Evolutionary conservation across 2,888 invertebrate genomes (phyloP), one percentile per base, ranked within the genome.

Genomic region (Melanophora roralis): DNA sequence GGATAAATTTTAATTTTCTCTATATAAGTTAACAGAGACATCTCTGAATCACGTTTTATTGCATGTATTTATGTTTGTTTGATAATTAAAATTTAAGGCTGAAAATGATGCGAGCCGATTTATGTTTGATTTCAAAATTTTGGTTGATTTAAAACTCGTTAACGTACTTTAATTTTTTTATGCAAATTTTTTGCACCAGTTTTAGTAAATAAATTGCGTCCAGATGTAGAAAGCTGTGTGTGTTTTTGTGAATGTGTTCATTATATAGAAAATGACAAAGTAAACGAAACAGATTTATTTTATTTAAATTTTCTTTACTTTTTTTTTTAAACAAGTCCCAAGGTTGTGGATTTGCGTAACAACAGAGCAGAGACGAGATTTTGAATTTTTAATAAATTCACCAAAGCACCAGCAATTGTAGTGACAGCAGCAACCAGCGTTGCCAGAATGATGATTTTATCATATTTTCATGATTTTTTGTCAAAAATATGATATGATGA

Each of bases 321-420:
- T 77, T 11, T 23, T 51, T 72, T 78, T 34, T 55, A 78, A 67
- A 55, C 60, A 21, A 78, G 21, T 45, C 21, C 55, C 78, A 78
- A 78, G 78, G 78, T 78, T 73, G 62, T 16, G 12, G 73, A 65
- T 62, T 78, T 78, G 72, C 72, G 73, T 78, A 78, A 78, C 53
- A 67, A 55, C 59, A 60, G 27, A 36, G 59, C 36, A 36, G 59
- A 65, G 49, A 43, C 53, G 9, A 55, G 36, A 67, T 78, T 67
- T 72, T 78, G 67, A 72, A 67, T 78, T 59, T 67, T 60, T 53
- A 78, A 77, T 43, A 36, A 60, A 77, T 71, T 65, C 34, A 53
- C 36, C 12, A 38, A 57, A 53, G 34, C 16, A 16, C 14, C 36
- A 62, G 32, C 27, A 43, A 27, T 5, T 27, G 27, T 12, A 32